Base-by-base conservation (phyloP, 2,888 invertebrate genomes). In the Yponomeuta plumbellus region DNA sequence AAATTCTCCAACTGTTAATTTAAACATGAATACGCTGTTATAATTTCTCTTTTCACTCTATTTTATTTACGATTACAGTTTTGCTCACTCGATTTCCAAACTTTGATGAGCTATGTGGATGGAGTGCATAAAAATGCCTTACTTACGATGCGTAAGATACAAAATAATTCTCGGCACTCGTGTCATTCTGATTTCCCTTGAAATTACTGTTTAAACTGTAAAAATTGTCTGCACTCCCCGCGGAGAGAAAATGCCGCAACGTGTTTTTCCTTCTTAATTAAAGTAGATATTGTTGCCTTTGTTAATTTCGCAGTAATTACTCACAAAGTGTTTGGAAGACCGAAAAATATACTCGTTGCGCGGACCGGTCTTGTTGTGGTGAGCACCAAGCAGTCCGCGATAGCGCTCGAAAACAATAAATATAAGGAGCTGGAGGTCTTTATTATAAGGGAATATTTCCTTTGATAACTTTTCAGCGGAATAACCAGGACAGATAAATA, bases 311-410 rank as follows among this genome's bases (percentile, higher is more conserved):
- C 64, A 72, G 74, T 76, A 75, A 78, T 73, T 70, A 68, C 69
- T 70, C 71, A 65, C 71, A 73, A 75, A 76, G 73, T 74, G 73
- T 69, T 69, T 66, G 68, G 67, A 70, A 71, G 64, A 67, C 64
- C 58, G 66, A 71, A 71, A 77, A 76, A 75, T 77, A 76, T 74
- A 73, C 74, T 73, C 74, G 71, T 75, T 72, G 73, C 74, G 72
- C 73, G 75, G 77, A 75, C 76, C 44, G 44, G 34, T 34, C 34
- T 34, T 34, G 34, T 34, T 34, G 34, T 34, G 34, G 34, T 34
- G 34, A 10, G 34, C 44, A 17, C 17, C 8, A 17, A 17, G 13
- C 17, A 52, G 17, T 17, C 44, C 44, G 44, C 44, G 44, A 52
- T 52, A 52, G 13, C 44, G 44, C 17, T 5, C 17, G 17, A 52